These are phyloP conservation scores for Dicaeum eximium DNA, from an alignment of 2,113 vertebrate species.

Conservation along the genomic window DNA sequence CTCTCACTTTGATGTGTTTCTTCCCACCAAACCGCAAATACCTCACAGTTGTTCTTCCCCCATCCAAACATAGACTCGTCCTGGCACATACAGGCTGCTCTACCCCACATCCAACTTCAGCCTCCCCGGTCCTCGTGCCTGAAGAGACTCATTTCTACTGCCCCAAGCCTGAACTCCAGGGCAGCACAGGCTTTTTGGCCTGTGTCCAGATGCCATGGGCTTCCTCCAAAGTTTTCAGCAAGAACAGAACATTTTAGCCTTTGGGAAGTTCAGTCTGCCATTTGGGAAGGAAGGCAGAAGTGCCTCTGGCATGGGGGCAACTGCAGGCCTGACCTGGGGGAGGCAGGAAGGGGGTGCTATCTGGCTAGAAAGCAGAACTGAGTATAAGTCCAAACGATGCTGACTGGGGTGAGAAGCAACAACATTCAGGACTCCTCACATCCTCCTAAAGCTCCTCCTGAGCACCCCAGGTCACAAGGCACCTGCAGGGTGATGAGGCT, in stretches of 20 bases:
- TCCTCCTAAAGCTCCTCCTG: background rate
- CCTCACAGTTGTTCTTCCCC: background rate
- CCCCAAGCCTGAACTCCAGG: background rate
- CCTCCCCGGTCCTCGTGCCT: accelerated
- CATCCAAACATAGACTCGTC: background rate
- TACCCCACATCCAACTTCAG: background rate
- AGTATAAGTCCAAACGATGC: background rate
- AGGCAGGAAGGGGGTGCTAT: background rate
- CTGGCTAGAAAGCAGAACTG: background rate
- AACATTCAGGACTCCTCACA: background rate
- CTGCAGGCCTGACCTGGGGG: background rate
- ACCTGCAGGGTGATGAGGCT: accelerated
- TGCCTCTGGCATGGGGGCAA: background rate
- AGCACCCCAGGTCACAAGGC: accelerated
- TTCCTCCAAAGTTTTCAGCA: background rate
- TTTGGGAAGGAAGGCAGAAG: background rate
- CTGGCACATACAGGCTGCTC: background rate
- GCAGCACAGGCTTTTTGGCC: background rate
- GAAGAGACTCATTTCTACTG: background rate
- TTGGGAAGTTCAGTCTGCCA: background rate
- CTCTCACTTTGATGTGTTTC: background rate
- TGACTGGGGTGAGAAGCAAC: background rate
- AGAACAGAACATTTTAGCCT: background rate
- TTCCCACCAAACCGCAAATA: background rate
- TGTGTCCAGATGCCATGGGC: background rate